These are phyloP conservation scores for Petrocephalus zakoni DNA, from an alignment of 2,113 vertebrate species.

Conservation along the genomic window DNA sequence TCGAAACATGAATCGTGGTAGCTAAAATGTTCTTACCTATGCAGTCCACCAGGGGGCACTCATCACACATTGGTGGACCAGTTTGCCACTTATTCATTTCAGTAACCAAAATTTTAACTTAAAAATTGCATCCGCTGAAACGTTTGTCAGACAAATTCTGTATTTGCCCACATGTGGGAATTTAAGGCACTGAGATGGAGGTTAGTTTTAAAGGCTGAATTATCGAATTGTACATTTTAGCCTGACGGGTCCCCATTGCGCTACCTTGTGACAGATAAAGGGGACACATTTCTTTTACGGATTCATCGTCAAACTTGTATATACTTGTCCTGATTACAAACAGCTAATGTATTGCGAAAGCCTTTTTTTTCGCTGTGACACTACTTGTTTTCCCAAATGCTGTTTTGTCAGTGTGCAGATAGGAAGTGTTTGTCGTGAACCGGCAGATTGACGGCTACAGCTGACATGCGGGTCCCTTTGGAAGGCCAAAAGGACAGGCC, in stretches of 20 bases:
- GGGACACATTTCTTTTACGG: not conserved
- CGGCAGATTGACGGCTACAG: not conserved
- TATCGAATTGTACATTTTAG: not conserved
- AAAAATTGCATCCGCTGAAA: not conserved
- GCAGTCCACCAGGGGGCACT: slow-evolving; percentile 44
- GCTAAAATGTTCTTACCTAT: slow-evolving; percentile 27
- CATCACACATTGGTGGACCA: slow-evolving; percentile 26
- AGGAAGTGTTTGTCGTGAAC: not conserved
- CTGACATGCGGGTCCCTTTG: not conserved
- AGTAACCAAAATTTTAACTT: not conserved
- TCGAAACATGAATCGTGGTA: not conserved
- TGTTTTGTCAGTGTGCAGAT: not conserved
- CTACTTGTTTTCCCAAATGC: not conserved
- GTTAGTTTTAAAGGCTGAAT: not conserved
- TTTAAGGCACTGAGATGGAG: not conserved
- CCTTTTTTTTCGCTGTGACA: not conserved
- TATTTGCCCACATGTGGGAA: not conserved
- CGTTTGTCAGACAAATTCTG: not conserved
- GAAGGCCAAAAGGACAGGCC: not conserved
- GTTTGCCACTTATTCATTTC: not conserved
- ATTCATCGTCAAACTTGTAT: not conserved
- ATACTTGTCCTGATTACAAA: not conserved
- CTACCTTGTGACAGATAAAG: not conserved
- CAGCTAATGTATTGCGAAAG: not conserved
- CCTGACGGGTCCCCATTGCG: not conserved